phyloP scores from a whole-genome alignment of 2,888 invertebrate species.

The Scaptomyza caliginosa region DNA sequence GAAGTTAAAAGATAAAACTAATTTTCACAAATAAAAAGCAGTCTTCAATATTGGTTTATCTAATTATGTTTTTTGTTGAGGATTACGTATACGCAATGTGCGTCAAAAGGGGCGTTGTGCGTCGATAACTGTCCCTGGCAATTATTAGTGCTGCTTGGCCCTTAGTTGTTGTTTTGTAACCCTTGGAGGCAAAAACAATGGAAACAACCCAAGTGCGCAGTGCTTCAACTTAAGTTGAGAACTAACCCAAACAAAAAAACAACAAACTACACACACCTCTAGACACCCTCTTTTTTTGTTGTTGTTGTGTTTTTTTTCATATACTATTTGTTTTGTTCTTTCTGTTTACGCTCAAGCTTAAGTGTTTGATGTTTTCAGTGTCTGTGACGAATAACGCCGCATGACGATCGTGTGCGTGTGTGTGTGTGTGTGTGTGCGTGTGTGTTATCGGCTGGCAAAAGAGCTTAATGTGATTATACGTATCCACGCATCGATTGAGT shows the following conservation, averaged over 20 bases:
- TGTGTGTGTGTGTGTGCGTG: neutral
- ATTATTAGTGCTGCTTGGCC: slow-evolving; percentile 11
- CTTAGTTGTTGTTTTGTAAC: slow-evolving; percentile 35
- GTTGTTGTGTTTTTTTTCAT: neutral
- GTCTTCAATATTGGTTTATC: slow-evolving; percentile 7
- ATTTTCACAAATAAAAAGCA: neutral
- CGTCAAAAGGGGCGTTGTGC: slow-evolving; percentile 38
- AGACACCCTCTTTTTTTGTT: neutral
- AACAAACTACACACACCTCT: too few species aligned
- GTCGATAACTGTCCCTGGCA: slow-evolving; percentile 46
- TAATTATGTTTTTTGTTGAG: neutral
- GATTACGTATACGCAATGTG: slow-evolving; percentile 25
- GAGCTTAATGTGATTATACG: slow-evolving; percentile 36
- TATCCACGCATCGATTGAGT: slow-evolving; percentile 44
- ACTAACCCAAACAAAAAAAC: slow-evolving; percentile 1
- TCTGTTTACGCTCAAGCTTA: too few species aligned
- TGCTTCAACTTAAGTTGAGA: neutral
- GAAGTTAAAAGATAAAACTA: neutral
- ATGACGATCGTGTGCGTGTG: slow-evolving; percentile 24
- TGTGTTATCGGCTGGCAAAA: slow-evolving; percentile 45
- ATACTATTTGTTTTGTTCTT: neutral
- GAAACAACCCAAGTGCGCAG: slow-evolving; percentile 54
- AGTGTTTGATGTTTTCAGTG: slow-evolving; percentile 34
- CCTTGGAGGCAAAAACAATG: slow-evolving; percentile 54
- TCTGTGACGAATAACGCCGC: slow-evolving; percentile 40